Evolutionary conservation across 2,113 vertebrate species (phyloP), one percentile per base, ranked within the genome.

Genomic region (Ptilonorhynchus violaceus): DNA sequence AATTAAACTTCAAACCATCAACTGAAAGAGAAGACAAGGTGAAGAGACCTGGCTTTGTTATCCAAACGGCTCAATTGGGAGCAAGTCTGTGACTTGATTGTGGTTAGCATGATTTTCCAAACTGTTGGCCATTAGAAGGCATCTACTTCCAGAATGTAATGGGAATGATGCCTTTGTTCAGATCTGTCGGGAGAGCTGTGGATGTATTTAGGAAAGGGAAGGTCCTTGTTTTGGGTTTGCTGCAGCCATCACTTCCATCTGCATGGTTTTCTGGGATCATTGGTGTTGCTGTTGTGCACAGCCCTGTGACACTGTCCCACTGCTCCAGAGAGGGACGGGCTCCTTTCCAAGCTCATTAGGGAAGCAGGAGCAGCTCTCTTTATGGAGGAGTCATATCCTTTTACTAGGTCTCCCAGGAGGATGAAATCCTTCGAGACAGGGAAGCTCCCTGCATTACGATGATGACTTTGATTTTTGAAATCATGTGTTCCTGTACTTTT

Each of bases 111-210:
- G 30, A 3, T 60, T 80, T 83, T 20, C 31, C 35, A 21, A 67
- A 39, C 13, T 20, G 24, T 1, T 60, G 50, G 27, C 13, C 14
- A 13, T 11, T 39, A 17, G 27, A 22, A 85, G 59, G 21, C 11
- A 5, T 33, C 25, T 16, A 0, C 12, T 55, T 41, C 0, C 4
- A 23, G 35, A 23, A 21, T 18, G 23, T 17, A 4, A 1, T 17
- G 69, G 35, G 30, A 25, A n/a, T 9, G 25, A 6, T 79, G 30
- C 14, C 18, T 55, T 25, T 28, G 8, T 46, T 77, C 5, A 2
- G 0, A 4, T 12, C 28, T 50, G 58, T 31, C 13, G 11, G 37
- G 21, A 42, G 35, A 33, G 41, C 68, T 42, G 33, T 15, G 46
- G 59, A 2, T 50, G 13, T 7, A 6, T 27, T 52, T 1, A 19